A percentile compares a stretch with the other conserved stretches of the same genome.
Evolutionary conservation across 2,888 invertebrate species (phyloP).

Genomic region (Ichneumon xanthorius): DNA sequence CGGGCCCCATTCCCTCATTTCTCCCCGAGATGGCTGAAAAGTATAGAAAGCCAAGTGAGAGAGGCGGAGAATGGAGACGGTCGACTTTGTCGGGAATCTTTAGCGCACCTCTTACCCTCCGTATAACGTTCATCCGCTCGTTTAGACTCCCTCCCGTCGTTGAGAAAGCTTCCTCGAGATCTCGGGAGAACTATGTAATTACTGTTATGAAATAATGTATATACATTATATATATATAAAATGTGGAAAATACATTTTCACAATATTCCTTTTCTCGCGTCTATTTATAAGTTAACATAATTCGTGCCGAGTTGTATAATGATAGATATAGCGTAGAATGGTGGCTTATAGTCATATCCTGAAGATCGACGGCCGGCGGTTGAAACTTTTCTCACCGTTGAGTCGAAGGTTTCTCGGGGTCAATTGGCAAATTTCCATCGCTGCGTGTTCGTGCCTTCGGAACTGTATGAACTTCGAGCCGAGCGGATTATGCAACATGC

Average conservation of each 20-base stretch:
- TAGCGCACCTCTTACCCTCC: not conserved
- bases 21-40: constrained; percentile 17
- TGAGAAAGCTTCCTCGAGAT: constrained; percentile 2
- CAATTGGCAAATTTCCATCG: constrained; percentile 59
- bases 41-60: not conserved
- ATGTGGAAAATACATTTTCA: not conserved
- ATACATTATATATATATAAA: not conserved
- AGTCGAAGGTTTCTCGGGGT: constrained; percentile 51
- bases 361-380: not conserved
- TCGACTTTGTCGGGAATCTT: constrained; percentile 15
- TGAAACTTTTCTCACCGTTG: too few relatives aligned
- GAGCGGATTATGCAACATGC: constrained; percentile 8
- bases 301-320: constrained; percentile 27
- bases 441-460: constrained; percentile 11
- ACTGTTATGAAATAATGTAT: constrained; percentile 17
- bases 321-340: not conserved
- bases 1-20: constrained; percentile 34
- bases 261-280: constrained; percentile 4
- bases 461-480: not conserved
- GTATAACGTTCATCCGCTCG: constrained; percentile 34
- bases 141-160: constrained; percentile 6
- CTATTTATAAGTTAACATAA: constrained; percentile 27
- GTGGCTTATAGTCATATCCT: not conserved
- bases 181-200: constrained; percentile 3
- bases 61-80: not conserved